These are phyloP conservation scores for Xenopus petersii DNA, from an alignment of 2,797 vertebrate species.

Conservation along the genomic window DNA sequence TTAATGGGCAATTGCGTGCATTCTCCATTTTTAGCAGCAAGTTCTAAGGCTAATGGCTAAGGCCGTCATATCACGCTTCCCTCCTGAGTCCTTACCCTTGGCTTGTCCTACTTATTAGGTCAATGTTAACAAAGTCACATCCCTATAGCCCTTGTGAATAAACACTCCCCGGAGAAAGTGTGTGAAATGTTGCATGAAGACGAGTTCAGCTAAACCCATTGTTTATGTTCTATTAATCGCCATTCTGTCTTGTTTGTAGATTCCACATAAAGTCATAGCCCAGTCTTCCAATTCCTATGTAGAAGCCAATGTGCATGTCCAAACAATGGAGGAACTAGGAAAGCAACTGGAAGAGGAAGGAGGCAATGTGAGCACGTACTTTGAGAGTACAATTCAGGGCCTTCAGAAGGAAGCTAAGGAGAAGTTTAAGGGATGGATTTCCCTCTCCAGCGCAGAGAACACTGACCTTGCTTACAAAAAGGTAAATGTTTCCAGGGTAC, in stretches of 20 bases:
- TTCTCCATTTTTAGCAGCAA: too few species aligned
- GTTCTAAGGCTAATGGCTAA: too few species aligned
- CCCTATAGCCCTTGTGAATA: too few species aligned
- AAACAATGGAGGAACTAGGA: conserved; percentile 82
- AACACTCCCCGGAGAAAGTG: too few species aligned
- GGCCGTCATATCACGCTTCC: too few species aligned
- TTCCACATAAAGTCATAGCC: conserved; percentile 90
- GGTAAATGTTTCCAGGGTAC: conserved; percentile 61
- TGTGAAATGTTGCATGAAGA: too few species aligned
- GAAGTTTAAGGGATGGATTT: conserved; percentile 92
- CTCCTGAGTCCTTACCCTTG: too few species aligned
- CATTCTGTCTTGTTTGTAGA: conserved; percentile 60
- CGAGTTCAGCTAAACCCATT: neutral
- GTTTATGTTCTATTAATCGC: neutral
- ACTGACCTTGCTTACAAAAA: conserved; percentile 92
- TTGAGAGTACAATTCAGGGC: conserved; percentile 80
- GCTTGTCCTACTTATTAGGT: too few species aligned
- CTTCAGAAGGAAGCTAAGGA: conserved; percentile 89
- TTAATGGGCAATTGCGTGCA: neutral
- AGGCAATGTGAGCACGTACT: conserved; percentile 75
- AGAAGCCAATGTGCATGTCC: conserved; percentile 85
- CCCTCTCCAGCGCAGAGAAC: conserved; percentile 80
- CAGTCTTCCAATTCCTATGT: conserved; percentile 89
- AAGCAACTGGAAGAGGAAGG: conserved; percentile 81
- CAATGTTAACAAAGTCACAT: too few species aligned